These are phyloP conservation scores for Bradypodion pumilum DNA, from an alignment of 2,797 vertebrate species.

Conservation along the genomic window DNA sequence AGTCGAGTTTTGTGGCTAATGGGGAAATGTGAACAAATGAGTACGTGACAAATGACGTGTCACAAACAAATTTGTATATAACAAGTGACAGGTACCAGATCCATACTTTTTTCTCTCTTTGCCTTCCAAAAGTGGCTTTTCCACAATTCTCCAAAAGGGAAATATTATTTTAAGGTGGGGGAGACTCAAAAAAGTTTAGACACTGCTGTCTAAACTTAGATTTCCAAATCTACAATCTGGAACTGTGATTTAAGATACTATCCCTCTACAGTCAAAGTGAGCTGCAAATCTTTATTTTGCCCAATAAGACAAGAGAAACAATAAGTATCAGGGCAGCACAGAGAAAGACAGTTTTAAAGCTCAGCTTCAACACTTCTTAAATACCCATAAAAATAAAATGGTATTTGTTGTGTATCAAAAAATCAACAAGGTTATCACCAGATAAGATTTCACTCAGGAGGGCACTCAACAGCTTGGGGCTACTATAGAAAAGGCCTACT, in stretches of 20 bases:
- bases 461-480: no score
- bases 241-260: background rate
- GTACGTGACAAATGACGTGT: no score
- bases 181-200: background rate
- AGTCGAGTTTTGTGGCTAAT: slow-evolving; percentile 19
- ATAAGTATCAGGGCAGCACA: no score
- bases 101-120: background rate
- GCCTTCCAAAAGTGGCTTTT: background rate
- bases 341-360: no score
- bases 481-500: no score
- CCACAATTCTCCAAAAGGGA: background rate
- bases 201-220: background rate
- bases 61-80: background rate
- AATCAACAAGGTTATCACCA: no score
- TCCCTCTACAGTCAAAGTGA: background rate
- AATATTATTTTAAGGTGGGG: background rate
- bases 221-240: background rate
- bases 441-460: no score
- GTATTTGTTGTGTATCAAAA: no score
- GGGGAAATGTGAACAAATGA: slow-evolving; percentile 34
- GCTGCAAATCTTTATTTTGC: background rate
- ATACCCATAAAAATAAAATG: no score
- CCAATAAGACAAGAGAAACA: background rate
- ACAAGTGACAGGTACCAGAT: no score
- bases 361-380: no score